Conservation (phyloP, 23 tunicate genomes). For the Corella eumyota region DNA sequence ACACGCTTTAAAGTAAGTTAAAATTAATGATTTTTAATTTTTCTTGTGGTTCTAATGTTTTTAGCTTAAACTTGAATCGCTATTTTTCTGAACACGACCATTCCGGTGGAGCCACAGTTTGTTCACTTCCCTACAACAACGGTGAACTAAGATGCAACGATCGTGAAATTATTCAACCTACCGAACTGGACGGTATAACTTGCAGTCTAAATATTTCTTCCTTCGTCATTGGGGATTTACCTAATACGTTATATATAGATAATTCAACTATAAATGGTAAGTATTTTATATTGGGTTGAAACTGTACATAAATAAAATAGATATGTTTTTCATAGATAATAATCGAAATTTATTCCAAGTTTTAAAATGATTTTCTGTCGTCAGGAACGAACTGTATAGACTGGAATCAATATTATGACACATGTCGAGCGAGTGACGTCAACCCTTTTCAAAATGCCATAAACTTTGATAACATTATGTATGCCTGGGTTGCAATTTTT, state of each 20-base stretch:
- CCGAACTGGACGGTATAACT: conserved; percentile 21
- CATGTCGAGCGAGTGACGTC: conserved; percentile 27
- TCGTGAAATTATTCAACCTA: conserved; percentile 10
- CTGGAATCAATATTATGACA: conserved; percentile 72
- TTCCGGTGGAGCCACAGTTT: conserved; percentile 31
- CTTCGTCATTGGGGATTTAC: background rate
- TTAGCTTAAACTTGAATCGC: no score
- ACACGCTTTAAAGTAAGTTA: no score
- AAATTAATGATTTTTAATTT: no score
- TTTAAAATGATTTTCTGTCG: no score
- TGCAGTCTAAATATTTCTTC: conserved; percentile 16
- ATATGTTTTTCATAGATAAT: no score
- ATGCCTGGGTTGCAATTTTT: conserved; percentile 90
- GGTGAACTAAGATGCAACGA: conserved; percentile 45
- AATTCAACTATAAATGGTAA: conserved; percentile 1
- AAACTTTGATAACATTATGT: conserved; percentile 74
- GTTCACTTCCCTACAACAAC: conserved; percentile 15
- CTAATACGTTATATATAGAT: conserved; percentile 1
- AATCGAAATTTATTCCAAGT: no score
- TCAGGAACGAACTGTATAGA: conserved; percentile 31
- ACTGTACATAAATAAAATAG: no score
- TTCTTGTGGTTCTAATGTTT: no score
- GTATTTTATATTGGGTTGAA: background rate
- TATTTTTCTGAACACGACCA: no score
- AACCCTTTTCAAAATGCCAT: conserved; percentile 75